phyloP scores from a whole-genome alignment of 2,888 invertebrate genomes.

The Hydropsyche betteni region DNA sequence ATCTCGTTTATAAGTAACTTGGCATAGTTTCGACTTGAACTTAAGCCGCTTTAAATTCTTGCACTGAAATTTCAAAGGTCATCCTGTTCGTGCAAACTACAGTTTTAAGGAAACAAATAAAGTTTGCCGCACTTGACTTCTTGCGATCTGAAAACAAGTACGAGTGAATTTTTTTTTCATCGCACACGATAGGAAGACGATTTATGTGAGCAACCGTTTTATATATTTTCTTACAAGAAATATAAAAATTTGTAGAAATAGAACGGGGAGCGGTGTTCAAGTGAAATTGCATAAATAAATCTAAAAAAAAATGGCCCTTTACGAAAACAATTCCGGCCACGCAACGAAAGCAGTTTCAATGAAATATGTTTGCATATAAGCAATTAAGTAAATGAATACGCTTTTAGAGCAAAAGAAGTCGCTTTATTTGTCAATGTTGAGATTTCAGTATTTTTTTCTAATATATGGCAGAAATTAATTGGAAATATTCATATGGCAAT shows the following conservation, averaged over 20 bases:
- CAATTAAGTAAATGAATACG: neutral
- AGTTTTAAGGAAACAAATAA: neutral
- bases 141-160: neutral
- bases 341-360: neutral
- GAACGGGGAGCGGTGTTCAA: neutral
- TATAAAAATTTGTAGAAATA: too few species aligned
- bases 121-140: neutral
- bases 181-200: too few species aligned
- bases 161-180: neutral
- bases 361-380: neutral
- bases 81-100: conserved; percentile 13
- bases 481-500: too few species aligned
- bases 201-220: too few species aligned
- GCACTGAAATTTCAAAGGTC: neutral
- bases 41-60: neutral
- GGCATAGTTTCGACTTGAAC: neutral
- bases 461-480: too few species aligned
- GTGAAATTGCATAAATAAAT: conserved; percentile 6
- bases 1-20: too few species aligned
- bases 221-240: too few species aligned
- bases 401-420: neutral
- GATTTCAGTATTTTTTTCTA: too few species aligned
- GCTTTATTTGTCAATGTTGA: neutral
- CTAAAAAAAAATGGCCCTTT: neutral
- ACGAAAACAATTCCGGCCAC: neutral